phyloP scores from a whole-genome alignment of 2,113 vertebrate genomes.

The Leucopternis melanops region DNA sequence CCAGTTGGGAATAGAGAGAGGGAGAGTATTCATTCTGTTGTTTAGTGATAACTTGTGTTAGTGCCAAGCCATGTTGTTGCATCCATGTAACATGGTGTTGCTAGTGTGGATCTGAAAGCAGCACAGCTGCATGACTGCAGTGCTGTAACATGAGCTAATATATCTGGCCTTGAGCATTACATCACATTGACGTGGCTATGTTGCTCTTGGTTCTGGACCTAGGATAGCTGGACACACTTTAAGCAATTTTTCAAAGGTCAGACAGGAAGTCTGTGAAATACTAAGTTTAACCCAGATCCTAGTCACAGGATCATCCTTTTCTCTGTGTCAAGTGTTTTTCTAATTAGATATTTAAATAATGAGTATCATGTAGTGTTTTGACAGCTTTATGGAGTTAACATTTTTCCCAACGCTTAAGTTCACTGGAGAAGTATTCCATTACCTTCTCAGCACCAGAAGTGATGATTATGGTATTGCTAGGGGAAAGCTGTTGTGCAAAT shows the following conservation, averaged over 20 bases:
- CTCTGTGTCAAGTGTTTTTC: not conserved
- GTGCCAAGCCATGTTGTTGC: not conserved
- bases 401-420: not conserved
- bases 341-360: not conserved
- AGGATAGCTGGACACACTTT: not conserved
- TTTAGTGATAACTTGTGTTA: not conserved
- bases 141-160: not conserved
- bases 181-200: rapidly evolving
- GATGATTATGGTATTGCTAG: not conserved
- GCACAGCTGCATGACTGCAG: not conserved
- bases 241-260: not conserved
- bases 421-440: not conserved
- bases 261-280: not conserved
- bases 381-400: not conserved
- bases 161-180: not conserved
- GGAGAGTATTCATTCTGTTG: not conserved
- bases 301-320: not conserved
- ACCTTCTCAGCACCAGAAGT: not conserved
- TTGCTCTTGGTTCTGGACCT: not conserved
- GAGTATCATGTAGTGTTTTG: not conserved
- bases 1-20: not conserved
- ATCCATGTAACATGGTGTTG: not conserved
- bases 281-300: not conserved
- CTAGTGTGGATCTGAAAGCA: not conserved
- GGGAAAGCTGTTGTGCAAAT: not conserved